Percentiles rank a stretch among this genome's conserved stretches.
These are phyloP conservation scores for Clarias batrachus DNA, from an alignment of 2,113 vertebrate species.

Conservation along the genomic window DNA sequence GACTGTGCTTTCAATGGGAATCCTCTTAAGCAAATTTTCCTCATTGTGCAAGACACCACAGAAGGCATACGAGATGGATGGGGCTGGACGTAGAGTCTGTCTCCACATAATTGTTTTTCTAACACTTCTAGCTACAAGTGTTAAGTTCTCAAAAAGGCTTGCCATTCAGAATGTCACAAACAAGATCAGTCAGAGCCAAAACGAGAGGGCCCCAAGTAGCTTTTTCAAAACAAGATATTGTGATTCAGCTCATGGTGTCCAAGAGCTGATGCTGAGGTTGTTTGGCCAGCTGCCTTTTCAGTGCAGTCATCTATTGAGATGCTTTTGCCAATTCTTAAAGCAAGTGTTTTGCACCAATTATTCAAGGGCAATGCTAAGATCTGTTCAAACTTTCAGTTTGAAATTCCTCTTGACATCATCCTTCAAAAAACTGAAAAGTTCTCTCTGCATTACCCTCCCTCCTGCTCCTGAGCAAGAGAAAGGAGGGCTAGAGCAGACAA, in stretches of 20 bases:
- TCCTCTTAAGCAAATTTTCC: constrained; percentile 46
- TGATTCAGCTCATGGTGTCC: constrained; percentile 58
- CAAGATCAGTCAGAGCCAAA: constrained; percentile 46
- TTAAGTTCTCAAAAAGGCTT: constrained; percentile 47
- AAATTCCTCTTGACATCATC: constrained; percentile 84
- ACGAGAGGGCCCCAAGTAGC: constrained; percentile 38
- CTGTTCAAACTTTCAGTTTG: constrained; percentile 76
- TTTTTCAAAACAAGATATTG: constrained; percentile 56
- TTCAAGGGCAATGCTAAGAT: constrained; percentile 74
- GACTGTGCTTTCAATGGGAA: constrained; percentile 23
- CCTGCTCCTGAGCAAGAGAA: constrained; percentile 60
- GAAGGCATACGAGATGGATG: constrained; percentile 31
- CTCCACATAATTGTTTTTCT: constrained; percentile 52
- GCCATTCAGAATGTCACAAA: constrained; percentile 52
- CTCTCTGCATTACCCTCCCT: constrained; percentile 50
- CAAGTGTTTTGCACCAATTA: constrained; percentile 76
- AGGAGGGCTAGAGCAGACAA: constrained; percentile 58
- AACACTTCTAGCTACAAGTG: constrained; percentile 52
- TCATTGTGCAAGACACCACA: constrained; percentile 26
- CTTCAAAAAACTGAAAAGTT: constrained; percentile 71
- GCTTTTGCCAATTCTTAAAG: constrained; percentile 64
- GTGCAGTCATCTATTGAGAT: constrained; percentile 64
- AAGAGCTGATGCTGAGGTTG: constrained; percentile 58
- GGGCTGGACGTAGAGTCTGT: constrained; percentile 47
- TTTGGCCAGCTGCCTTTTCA: constrained; percentile 71